Base-by-base conservation (phyloP, 2,797 vertebrate species). In the Myotis findleyi region DNA sequence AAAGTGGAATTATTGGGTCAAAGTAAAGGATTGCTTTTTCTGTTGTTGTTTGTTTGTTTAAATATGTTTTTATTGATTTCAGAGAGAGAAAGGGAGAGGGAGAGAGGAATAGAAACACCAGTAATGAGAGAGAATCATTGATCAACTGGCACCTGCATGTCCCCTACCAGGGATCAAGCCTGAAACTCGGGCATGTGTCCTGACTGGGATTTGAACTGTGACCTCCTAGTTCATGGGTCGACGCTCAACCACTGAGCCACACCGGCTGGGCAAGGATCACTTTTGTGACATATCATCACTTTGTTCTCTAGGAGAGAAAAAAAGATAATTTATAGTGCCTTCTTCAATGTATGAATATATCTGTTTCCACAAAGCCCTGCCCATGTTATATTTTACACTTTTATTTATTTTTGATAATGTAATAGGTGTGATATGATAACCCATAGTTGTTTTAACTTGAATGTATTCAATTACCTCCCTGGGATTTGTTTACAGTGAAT, bases 401-500 rank as follows among this genome's bases (percentile, higher is more conserved):
- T 87, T 66, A 44, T 69, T 93, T 86, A 79, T 62, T 89, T 95
- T 89, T 73, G 64, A 91, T 81, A 89, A 75, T 27, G 20, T 33
- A 95, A 76, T 76, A 91, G 80, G 47, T 84, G 47, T 55, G 53
- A 87, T 51, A 62, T 21, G 51, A 51, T 81, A 84, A 91, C 33
- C 55, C 18, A n/a, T 2, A 80, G 55, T 14, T 77, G 44, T 90
- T 90, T 96, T 89, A 77, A 87, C 72, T 64, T 88, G 71, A 88
- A 93, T 72, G 21, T 79, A 66, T 86, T 76, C 72, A 83, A 77
- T 49, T 53, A 41, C 59, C 41, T 89, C 72, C 75, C 51, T 38
- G 77, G 71, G 81, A 92, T 82, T 75, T 96, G 81, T 92, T 94
- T 92, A 71, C 10, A 87, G 91, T 73, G 87, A 93, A 80, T 55